These are phyloP conservation scores for Arizona elegans DNA, from an alignment of 2,113 vertebrate genomes.

Conservation along the genomic window DNA sequence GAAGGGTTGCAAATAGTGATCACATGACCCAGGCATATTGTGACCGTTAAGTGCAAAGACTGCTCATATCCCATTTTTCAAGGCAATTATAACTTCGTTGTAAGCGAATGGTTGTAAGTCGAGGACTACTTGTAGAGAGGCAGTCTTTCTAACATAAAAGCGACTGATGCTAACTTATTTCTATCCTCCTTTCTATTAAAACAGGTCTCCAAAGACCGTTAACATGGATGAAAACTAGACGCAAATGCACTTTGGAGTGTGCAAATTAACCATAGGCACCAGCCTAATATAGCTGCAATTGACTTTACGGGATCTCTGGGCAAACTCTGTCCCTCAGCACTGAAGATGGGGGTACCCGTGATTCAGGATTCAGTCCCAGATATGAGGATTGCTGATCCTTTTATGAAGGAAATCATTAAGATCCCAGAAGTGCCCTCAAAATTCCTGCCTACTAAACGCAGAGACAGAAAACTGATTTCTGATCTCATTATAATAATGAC, in stretches of 20 bases:
- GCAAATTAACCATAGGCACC: background rate
- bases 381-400: background rate
- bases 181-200: background rate
- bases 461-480: background rate
- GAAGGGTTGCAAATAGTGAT: background rate
- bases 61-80: background rate
- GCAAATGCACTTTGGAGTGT: background rate
- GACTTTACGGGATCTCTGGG: background rate
- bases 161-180: background rate
- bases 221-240: background rate
- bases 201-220: background rate
- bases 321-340: background rate
- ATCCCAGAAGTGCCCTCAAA: background rate
- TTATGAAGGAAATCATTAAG: background rate
- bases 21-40: background rate
- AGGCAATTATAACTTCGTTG: background rate
- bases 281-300: background rate
- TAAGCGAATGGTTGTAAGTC: background rate
- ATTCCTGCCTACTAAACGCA: background rate
- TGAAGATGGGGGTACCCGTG: rapidly evolving
- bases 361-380: background rate
- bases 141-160: background rate
- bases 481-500: background rate
- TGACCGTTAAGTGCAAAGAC: background rate
- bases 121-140: background rate